These are phyloP conservation scores for Plecotus auritus DNA, from an alignment of 2,113 vertebrate species.

Conservation along the genomic window DNA sequence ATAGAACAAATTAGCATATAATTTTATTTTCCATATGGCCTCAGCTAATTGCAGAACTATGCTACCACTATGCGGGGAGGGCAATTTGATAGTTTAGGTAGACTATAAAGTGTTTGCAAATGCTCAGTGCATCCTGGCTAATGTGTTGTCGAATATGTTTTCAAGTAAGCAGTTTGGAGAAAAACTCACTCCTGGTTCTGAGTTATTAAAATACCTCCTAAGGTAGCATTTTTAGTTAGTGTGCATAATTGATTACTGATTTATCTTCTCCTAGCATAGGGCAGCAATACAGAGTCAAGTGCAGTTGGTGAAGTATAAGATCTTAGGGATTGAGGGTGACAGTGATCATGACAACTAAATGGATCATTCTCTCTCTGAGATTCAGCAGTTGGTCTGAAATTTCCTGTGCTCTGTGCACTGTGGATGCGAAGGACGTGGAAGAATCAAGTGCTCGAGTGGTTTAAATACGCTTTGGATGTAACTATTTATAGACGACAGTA, in stretches of 20 bases:
- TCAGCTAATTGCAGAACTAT: constrained; percentile 23
- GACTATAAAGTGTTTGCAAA: not conserved
- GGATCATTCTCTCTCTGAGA: constrained; percentile 68
- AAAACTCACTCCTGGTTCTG: not conserved
- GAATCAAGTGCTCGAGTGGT: constrained; percentile 50
- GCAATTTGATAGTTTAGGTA: not conserved
- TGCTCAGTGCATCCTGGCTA: not conserved
- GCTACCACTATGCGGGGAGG: not conserved
- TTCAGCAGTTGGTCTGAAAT: constrained; percentile 55
- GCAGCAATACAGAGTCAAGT: constrained; percentile 18
- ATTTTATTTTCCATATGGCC: constrained; percentile 65
- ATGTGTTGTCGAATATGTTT: not conserved
- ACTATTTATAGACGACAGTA: constrained; percentile 7
- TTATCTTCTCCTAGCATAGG: constrained; percentile 42
- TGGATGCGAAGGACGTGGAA: constrained; percentile 62
- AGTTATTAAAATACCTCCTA: constrained; percentile 40
- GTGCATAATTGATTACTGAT: constrained; percentile 35
- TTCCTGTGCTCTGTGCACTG: constrained; percentile 61
- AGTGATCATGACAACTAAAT: constrained; percentile 51
- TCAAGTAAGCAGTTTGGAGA: not conserved
- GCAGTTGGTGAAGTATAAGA: not conserved
- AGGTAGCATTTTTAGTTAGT: constrained; percentile 50
- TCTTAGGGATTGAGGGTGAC: not conserved
- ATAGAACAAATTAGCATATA: constrained; percentile 70
- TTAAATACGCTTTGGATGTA: constrained; percentile 59